These are phyloP conservation scores for Sminthopsis crassicaudata DNA, from an alignment of 2,113 vertebrate genomes.

Conservation along the genomic window DNA sequence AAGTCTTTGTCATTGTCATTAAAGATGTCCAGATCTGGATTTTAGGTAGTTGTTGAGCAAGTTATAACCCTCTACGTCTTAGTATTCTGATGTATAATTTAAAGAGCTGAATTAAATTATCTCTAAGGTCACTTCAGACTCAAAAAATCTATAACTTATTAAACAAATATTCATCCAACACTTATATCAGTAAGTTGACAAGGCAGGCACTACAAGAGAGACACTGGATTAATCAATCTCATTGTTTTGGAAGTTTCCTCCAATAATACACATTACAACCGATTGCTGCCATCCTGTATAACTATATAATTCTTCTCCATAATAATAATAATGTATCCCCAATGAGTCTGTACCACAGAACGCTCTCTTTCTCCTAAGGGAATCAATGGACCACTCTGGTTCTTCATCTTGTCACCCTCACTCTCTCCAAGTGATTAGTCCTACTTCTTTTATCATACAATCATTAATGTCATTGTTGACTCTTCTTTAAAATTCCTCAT, in stretches of 20 bases:
- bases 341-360: not conserved
- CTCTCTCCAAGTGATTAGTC: not conserved
- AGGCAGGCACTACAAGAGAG: not conserved
- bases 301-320: not conserved
- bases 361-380: not conserved
- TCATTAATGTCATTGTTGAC: not conserved
- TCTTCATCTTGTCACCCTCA: not conserved
- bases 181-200: not conserved
- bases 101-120: not conserved
- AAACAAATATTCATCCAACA: not conserved
- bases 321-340: not conserved
- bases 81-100: not conserved
- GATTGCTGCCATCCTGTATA: not conserved
- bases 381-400: not conserved
- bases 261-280: not conserved
- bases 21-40: not conserved
- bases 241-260: not conserved
- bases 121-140: not conserved
- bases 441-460: not conserved
- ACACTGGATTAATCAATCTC: not conserved
- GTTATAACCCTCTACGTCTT: not conserved
- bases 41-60: not conserved
- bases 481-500: not conserved
- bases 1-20: not conserved
- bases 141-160: slow-evolving; percentile 8